phyloP scores from a whole-genome alignment of 2,113 vertebrate species.

The Sprattus sprattus region DNA sequence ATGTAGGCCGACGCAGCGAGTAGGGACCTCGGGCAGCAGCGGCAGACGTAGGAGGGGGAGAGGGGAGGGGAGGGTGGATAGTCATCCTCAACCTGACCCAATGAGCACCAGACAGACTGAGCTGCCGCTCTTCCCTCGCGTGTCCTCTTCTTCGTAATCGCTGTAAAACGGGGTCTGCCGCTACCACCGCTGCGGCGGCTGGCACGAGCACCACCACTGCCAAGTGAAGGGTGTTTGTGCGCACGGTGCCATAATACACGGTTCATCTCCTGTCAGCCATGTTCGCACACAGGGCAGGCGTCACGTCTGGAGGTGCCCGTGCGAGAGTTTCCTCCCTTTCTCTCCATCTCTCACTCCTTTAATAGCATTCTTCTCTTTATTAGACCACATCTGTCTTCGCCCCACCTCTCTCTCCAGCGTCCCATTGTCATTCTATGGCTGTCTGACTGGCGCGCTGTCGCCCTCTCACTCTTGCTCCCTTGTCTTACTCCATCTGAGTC shows the following conservation, averaged over 20 bases:
- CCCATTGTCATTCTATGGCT: neutral
- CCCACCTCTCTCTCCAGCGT: conserved; percentile 10
- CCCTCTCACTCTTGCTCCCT: conserved; percentile 1
- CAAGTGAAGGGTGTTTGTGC: conserved; percentile 4
- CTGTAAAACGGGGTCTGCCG: conserved; percentile 11
- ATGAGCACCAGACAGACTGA: conserved; percentile 50
- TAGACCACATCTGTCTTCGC: conserved; percentile 17
- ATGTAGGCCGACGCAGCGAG: conserved; percentile 30
- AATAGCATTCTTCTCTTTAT: conserved; percentile 4
- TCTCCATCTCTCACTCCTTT: neutral
- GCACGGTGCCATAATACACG: conserved; percentile 12
- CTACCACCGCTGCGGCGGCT: conserved; percentile 8
- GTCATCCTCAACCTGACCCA: conserved; percentile 63
- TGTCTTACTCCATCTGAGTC: conserved; percentile 2
- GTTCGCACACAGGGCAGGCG: conserved; percentile 8
- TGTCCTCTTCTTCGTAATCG: conserved; percentile 18
- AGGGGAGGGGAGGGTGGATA: conserved; percentile 45
- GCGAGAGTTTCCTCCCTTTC: neutral
- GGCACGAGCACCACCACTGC: neutral
- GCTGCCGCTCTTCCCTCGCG: conserved; percentile 25
- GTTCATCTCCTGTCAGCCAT: conserved; percentile 15
- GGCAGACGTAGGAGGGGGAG: conserved; percentile 18
- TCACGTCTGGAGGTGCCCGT: conserved; percentile 4
- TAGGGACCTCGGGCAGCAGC: conserved; percentile 33
- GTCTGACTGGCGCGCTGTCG: conserved; percentile 12